phyloP scores from a whole-genome alignment of 1,140 invertebrate species.

The Mactra quadrangularis region DNA sequence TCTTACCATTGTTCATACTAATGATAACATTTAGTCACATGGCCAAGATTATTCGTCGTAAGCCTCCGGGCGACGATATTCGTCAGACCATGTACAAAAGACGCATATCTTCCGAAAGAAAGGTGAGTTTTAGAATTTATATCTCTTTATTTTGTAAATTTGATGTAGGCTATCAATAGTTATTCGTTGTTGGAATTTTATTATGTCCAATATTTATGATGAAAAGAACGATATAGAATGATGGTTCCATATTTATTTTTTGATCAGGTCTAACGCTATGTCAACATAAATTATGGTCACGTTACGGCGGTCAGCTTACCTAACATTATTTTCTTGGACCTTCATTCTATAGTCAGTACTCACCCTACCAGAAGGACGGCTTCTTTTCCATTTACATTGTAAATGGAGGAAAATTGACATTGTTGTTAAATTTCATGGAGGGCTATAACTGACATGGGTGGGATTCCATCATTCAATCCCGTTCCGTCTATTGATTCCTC shows the following conservation, averaged over 20 bases:
- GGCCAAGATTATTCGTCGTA: background rate
- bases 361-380: too few species aligned
- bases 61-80: background rate
- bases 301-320: too few species aligned
- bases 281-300: too few species aligned
- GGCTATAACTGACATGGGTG: background rate
- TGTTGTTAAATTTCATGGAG: too few species aligned
- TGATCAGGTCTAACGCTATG: background rate
- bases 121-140: constrained; percentile 16
- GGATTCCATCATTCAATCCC: too few species aligned
- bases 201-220: background rate
- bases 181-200: background rate
- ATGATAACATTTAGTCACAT: constrained; percentile 7
- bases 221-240: background rate
- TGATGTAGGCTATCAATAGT: too few species aligned
- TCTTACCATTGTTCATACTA: constrained; percentile 7
- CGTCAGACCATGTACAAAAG: background rate
- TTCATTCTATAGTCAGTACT: too few species aligned
- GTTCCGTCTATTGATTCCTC: background rate
- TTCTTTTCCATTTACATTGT: too few species aligned
- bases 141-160: background rate
- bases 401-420: too few species aligned
- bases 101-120: background rate
- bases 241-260: background rate
- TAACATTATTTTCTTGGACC: too few species aligned